These are phyloP conservation scores for Drosophila tani DNA, from an alignment of 1,140 invertebrate genomes.

Conservation along the genomic window DNA sequence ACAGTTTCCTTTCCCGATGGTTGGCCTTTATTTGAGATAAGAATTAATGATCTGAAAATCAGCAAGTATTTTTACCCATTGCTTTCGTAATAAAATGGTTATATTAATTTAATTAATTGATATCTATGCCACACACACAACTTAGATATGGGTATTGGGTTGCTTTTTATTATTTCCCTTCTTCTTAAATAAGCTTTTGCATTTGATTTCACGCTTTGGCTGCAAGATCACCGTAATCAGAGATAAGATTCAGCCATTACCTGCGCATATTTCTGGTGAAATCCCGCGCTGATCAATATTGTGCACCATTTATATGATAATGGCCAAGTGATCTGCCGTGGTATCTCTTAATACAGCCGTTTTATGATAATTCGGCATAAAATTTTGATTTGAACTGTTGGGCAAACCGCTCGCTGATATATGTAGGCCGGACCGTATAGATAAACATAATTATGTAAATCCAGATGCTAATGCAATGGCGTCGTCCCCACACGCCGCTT, in stretches of 20 bases:
- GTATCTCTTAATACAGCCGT: conserved; percentile 54
- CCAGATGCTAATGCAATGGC: conserved; percentile 63
- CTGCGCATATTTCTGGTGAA: conserved; percentile 40
- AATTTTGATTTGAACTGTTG: conserved; percentile 28
- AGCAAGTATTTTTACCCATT: too few relatives aligned
- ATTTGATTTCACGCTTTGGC: conserved; percentile 33
- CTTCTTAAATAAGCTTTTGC: conserved; percentile 24
- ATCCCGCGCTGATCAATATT: conserved; percentile 40
- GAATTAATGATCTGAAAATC: conserved; percentile 4
- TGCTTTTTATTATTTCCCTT: conserved; percentile 23
- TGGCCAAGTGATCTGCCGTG: conserved; percentile 22
- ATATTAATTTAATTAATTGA: conserved; percentile 1
- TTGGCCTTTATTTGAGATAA: conserved; percentile 3
- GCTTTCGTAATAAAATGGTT: neutral
- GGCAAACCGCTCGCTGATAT: conserved; percentile 47
- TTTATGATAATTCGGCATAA: conserved; percentile 52
- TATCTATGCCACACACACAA: neutral
- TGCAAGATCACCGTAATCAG: conserved; percentile 19
- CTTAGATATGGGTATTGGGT: conserved; percentile 6
- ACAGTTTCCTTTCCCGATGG: conserved; percentile 33
- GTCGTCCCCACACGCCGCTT: conserved; percentile 61
- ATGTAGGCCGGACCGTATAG: conserved; percentile 49
- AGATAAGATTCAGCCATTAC: conserved; percentile 33
- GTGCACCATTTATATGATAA: conserved; percentile 53
- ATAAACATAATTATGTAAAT: conserved; percentile 81